Conservation (phyloP, 2,113 vertebrate species). For the Hepsetus odoe region DNA sequence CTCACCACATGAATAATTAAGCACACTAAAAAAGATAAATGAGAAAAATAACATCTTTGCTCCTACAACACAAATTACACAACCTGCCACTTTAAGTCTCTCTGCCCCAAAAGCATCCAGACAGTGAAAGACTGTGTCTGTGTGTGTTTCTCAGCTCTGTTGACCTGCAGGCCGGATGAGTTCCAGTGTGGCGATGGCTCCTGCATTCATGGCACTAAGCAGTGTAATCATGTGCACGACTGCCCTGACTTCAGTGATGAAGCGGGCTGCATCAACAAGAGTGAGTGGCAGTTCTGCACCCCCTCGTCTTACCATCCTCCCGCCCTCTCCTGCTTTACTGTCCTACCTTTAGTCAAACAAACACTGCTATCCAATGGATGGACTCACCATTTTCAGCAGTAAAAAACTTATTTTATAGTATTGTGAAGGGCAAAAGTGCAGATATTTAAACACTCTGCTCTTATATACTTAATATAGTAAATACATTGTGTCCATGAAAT, state of each 20-base stretch:
- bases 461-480: too few relatives aligned
- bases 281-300: slow-evolving; percentile 67
- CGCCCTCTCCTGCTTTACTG: not conserved
- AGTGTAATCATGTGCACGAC: slow-evolving; percentile 89
- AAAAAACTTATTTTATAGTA: too few relatives aligned
- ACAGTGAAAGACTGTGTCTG: slow-evolving; percentile 15
- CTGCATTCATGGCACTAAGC: slow-evolving; percentile 88
- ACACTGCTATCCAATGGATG: too few relatives aligned
- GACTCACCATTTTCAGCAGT: too few relatives aligned
- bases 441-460: too few relatives aligned
- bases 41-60: slow-evolving; percentile 61
- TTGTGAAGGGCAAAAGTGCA: too few relatives aligned
- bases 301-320: slow-evolving; percentile 36
- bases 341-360: too few relatives aligned
- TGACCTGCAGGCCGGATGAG: slow-evolving; percentile 89
- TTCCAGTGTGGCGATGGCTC: slow-evolving; percentile 93
- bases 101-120: slow-evolving; percentile 30
- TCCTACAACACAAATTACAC: slow-evolving; percentile 52
- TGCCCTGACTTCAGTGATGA: slow-evolving; percentile 92
- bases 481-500: too few relatives aligned
- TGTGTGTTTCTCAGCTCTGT: slow-evolving; percentile 73
- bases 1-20: slow-evolving; percentile 73
- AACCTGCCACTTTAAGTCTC: not conserved
- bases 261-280: slow-evolving; percentile 83
- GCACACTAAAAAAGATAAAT: slow-evolving; percentile 71